Conservation (phyloP, 2,888 invertebrate genomes). For the Spisula subtruncata region DNA sequence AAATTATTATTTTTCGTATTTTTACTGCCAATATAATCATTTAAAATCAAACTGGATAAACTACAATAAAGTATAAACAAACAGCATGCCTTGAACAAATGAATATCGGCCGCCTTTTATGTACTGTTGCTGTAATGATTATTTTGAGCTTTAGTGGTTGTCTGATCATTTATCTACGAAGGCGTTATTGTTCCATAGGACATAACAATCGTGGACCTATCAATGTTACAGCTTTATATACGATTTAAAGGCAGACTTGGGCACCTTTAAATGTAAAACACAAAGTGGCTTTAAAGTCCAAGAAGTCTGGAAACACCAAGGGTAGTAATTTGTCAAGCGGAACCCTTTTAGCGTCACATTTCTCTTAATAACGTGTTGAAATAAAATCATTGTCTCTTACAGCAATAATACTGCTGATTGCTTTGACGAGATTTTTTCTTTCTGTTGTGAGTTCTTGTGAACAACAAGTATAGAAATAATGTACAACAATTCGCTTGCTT, state of each 20-base stretch:
- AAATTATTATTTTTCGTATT: too few relatives aligned
- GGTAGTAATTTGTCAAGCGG: neutral
- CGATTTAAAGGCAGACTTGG: neutral
- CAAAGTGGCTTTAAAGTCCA: neutral
- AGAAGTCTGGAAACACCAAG: neutral
- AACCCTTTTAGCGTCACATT: neutral
- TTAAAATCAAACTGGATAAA: too few relatives aligned
- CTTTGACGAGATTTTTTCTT: neutral
- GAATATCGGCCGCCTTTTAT: too few relatives aligned
- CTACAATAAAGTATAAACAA: too few relatives aligned
- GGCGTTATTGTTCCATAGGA: neutral
- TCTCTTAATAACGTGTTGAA: neutral
- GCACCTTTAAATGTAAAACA: neutral
- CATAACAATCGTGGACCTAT: neutral
- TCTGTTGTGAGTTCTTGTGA: too few relatives aligned
- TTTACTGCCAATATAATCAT: too few relatives aligned
- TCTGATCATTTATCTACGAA: neutral
- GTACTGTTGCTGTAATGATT: too few relatives aligned
- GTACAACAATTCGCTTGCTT: too few relatives aligned
- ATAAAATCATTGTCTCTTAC: conserved; percentile 7
- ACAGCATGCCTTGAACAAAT: too few relatives aligned
- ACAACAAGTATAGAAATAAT: too few relatives aligned
- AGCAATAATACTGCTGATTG: neutral
- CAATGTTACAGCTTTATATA: neutral
- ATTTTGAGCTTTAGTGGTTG: too few relatives aligned